Conservation (phyloP, 2,113 vertebrate genomes). For the Platanista minor region DNA sequence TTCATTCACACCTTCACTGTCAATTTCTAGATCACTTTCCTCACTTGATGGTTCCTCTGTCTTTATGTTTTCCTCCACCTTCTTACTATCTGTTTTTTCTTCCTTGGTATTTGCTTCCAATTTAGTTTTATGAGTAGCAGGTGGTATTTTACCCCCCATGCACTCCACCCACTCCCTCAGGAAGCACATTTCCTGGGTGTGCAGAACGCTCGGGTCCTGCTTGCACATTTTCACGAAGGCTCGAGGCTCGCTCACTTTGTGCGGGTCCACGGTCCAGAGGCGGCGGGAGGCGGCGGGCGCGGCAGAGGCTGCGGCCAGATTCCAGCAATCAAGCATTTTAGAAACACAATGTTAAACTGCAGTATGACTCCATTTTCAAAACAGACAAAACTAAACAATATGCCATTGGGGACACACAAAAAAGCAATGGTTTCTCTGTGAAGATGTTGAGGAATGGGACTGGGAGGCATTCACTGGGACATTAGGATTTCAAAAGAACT, state of each 20-base stretch:
- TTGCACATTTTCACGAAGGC: slow-evolving; percentile 90
- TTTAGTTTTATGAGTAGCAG: no score
- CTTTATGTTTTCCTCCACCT: no score
- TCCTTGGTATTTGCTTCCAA: no score
- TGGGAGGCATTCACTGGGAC: not conserved
- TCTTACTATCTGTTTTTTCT: no score
- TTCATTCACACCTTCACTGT: no score
- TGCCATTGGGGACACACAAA: not conserved
- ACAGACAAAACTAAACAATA: not conserved
- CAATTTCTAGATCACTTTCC: no score
- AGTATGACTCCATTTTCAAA: not conserved
- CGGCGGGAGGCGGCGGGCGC: no score
- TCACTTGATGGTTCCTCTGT: no score
- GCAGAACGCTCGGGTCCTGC: slow-evolving; percentile 86
- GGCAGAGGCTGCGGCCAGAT: accelerated
- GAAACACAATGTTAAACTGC: not conserved
- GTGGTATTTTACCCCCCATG: no score
- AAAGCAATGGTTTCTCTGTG: not conserved
- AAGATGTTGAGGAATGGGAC: not conserved
- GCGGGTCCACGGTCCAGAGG: slow-evolving; percentile 84
- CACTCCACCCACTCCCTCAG: slow-evolving; percentile 89
- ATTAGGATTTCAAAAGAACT: not conserved
- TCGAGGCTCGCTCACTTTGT: slow-evolving; percentile 89
- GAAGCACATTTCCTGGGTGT: slow-evolving; percentile 89
- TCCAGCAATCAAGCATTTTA: not conserved